Evolutionary conservation across 23 tunicate genomes (phyloP).

Genomic region (Phallusia fumigata): DNA sequence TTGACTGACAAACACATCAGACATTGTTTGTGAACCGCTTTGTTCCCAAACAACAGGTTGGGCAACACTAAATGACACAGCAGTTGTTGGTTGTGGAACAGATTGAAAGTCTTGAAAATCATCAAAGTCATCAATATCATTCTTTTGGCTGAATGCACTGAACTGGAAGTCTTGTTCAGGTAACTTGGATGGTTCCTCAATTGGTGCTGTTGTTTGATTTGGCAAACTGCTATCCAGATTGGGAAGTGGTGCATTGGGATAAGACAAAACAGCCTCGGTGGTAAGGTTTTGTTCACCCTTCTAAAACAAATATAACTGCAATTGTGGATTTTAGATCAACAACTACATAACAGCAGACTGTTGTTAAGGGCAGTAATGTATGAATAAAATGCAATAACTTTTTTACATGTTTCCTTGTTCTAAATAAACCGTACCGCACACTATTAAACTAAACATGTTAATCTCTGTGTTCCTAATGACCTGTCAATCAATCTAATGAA

Average conservation of each 20-base stretch:
- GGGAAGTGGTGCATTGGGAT: constrained; percentile 29
- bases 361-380: too few relatives aligned
- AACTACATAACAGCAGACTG: too few relatives aligned
- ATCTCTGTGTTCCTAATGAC: too few relatives aligned
- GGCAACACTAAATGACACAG: not conserved
- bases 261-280: constrained; percentile 18
- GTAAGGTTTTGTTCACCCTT: constrained; percentile 31
- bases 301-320: constrained; percentile 18
- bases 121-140: constrained; percentile 51
- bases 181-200: not conserved
- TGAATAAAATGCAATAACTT: too few relatives aligned
- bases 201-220: not conserved
- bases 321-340: too few relatives aligned
- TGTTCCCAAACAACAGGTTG: not conserved
- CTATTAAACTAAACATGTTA: too few relatives aligned
- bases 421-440: not conserved
- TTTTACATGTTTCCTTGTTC: too few relatives aligned
- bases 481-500: too few relatives aligned
- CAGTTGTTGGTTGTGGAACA: not conserved
- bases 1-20: not conserved
- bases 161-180: not conserved
- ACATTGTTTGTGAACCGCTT: not conserved
- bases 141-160: not conserved
- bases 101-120: constrained; percentile 73
- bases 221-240: not conserved